Conservation (phyloP, 2,797 vertebrate species). For the Gobionotothen gibberifrons region DNA sequence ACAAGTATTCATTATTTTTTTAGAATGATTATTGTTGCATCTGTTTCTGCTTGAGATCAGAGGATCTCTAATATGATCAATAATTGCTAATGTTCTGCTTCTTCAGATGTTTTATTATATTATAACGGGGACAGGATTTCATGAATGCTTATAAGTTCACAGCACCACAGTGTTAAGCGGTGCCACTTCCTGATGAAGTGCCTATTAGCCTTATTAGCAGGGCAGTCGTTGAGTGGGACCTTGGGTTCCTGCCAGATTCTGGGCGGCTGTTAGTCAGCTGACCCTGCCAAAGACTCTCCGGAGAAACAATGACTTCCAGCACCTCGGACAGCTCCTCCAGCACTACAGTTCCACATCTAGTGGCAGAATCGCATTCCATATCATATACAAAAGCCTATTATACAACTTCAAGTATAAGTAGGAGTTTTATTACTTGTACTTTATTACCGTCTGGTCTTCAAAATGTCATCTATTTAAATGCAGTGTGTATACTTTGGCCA, state of each 20-base stretch:
- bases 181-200: conserved; percentile 30
- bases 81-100: background rate
- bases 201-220: conserved; percentile 27
- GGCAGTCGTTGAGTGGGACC: conserved; percentile 14
- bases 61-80: background rate
- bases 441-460: conserved; percentile 4
- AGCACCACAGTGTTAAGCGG: conserved; percentile 6
- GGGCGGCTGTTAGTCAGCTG: background rate
- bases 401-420: background rate
- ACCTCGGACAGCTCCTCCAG: conserved; percentile 40
- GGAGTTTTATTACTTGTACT: background rate
- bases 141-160: background rate
- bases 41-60: background rate
- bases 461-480: conserved; percentile 2
- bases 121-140: background rate
- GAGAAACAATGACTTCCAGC: conserved; percentile 38
- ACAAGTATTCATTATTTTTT: background rate
- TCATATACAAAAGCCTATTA: background rate
- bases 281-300: conserved; percentile 5
- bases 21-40: background rate
- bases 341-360: background rate
- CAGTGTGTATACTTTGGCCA: conserved; percentile 21
- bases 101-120: background rate
- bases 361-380: background rate
- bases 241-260: conserved; percentile 27